Conservation (phyloP, 92 coral and sea anemone species). For the Zoanthus sociatus region DNA sequence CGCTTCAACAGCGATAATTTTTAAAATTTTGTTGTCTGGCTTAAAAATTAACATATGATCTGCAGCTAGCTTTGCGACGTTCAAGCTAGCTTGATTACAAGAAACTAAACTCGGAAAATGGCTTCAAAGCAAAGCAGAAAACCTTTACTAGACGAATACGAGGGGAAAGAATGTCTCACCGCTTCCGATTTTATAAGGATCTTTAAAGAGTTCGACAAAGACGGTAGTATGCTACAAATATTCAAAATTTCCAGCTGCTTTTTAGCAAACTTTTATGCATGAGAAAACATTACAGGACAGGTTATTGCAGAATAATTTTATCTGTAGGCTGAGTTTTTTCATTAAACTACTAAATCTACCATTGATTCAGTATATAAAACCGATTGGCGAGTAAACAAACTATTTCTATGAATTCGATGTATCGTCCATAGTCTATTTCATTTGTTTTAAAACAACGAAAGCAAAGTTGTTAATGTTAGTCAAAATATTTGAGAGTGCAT, state of each 20-base stretch:
- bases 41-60: not conserved
- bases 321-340: not conserved
- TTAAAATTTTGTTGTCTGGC: not conserved
- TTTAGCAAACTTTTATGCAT: not conserved
- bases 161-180: slow-evolving; percentile 70
- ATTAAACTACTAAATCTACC: not conserved
- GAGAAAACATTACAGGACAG: not conserved
- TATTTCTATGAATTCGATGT: not conserved
- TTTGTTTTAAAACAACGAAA: not conserved
- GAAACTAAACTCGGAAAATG: not conserved
- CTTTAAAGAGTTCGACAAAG: slow-evolving; percentile 82
- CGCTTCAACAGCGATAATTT: not conserved
- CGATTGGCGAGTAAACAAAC: not conserved
- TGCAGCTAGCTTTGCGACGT: not conserved
- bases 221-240: slow-evolving; percentile 67
- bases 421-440: too few species aligned
- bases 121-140: slow-evolving; percentile 16
- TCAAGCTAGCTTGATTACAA: not conserved
- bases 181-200: slow-evolving; percentile 85
- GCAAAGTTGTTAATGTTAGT: too few species aligned
- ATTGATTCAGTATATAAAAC: not conserved
- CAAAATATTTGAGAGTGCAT: too few species aligned
- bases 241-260: not conserved
- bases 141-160: slow-evolving; percentile 34
- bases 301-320: not conserved